Conservation (phyloP, 2,888 invertebrate species). For the Lysandra bellargus region DNA sequence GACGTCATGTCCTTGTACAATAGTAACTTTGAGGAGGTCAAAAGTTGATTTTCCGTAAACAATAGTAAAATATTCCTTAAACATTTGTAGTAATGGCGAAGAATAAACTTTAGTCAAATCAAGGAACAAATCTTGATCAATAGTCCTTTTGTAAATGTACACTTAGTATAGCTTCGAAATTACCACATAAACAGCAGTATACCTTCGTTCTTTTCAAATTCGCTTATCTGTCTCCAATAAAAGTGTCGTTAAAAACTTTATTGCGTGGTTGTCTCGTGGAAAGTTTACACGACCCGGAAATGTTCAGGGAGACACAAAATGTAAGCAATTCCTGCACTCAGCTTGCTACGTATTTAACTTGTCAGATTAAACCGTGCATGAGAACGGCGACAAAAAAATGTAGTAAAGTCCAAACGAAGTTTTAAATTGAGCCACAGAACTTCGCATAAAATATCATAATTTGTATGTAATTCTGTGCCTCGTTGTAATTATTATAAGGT, state of each 20-base stretch:
- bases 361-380: background rate
- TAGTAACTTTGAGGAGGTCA: background rate
- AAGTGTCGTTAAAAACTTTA: slow-evolving; percentile 6
- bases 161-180: background rate
- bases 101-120: background rate
- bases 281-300: slow-evolving; percentile 1
- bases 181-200: background rate
- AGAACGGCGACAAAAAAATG: background rate
- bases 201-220: background rate
- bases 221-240: background rate
- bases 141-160: background rate
- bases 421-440: background rate
- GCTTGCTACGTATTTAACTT: background rate
- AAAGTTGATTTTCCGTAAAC: background rate
- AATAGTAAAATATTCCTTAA: background rate
- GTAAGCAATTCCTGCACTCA: background rate
- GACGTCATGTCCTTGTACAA: background rate
- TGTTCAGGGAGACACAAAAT: background rate
- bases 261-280: background rate
- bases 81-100: background rate
- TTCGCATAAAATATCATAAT: too few species aligned
- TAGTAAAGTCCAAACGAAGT: background rate
- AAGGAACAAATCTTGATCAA: background rate
- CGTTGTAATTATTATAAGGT: too few species aligned
- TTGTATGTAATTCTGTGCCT: too few species aligned